Conservation (phyloP, 2,888 invertebrate species). For the Diachrysia chrysitis region DNA sequence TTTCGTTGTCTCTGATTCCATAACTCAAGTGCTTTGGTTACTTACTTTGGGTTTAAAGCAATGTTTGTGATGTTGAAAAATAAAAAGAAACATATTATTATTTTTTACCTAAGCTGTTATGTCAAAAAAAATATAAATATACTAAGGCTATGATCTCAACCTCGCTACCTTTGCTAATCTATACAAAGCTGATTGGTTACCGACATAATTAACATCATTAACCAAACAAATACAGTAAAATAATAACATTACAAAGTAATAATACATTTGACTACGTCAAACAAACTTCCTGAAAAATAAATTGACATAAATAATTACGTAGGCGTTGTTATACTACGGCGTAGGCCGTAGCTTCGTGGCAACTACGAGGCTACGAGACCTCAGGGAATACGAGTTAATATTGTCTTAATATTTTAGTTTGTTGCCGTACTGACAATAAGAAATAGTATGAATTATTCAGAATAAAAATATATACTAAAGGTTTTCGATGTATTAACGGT, state of each 20-base stretch:
- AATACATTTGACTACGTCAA: slow-evolving; percentile 4
- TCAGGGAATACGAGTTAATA: slow-evolving; percentile 16
- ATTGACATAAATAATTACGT: slow-evolving; percentile 8
- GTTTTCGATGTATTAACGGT: neutral
- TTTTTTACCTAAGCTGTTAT: too few relatives aligned
- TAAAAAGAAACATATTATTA: too few relatives aligned
- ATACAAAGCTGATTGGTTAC: too few relatives aligned
- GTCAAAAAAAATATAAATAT: too few relatives aligned
- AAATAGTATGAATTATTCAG: neutral
- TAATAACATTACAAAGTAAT: neutral
- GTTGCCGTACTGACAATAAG: neutral
- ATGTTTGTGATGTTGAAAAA: too few relatives aligned
- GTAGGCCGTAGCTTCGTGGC: slow-evolving; percentile 38
- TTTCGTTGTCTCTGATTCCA: too few relatives aligned
- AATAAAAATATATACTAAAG: neutral
- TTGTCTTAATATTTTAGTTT: slow-evolving; percentile 14
- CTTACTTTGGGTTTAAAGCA: too few relatives aligned
- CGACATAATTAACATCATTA: too few relatives aligned
- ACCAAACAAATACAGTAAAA: neutral
- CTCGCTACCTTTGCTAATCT: too few relatives aligned
- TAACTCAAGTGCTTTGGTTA: too few relatives aligned
- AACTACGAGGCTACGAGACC: slow-evolving; percentile 47
- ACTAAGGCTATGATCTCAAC: too few relatives aligned
- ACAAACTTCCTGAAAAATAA: slow-evolving; percentile 3
- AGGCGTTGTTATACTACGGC: slow-evolving; percentile 29